Base-by-base conservation (phyloP, 2,888 invertebrate genomes). In the Tholera decimalis region DNA sequence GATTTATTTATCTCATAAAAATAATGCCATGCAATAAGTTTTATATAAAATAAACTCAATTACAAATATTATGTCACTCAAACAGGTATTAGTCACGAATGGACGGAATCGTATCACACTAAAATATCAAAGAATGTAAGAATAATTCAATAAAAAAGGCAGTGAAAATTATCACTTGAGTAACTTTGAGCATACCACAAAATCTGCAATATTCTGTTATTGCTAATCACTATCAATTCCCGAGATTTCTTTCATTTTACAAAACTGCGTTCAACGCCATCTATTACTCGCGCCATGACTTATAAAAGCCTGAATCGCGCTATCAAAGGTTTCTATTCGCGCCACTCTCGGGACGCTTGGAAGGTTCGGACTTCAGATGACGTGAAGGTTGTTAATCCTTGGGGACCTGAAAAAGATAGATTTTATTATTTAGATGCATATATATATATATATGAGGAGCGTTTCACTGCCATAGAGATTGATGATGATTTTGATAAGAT, bases 361-460 rank as follows among this genome's bases (percentile, higher is more conserved):
- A 96, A 96, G 0, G 95, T 95, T 70, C 95, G 89, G 1, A 95
- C 95, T 89, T 96, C 96, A 3, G 95, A 94, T 26, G 95, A 92
- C n/a, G 95, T 91, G 82, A 95, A 96, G 0, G 95, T 95, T 4
- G 94, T 86, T 68, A 95, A 79, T 20, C 95, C 95, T 89, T 95
- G 94, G 39, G 93, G 92, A 83, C 93, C 95, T 95, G 85, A 3
- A 89, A 90, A 53, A 26, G 9, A 53, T 53, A 22, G 1, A n/a
- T 22, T 28, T 11, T 24, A 11, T 9, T n/a, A 11, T 30, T 47
- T 30, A 47, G 20, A 13, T 20, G 5, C 8, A 3, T 8, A 22
- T n/a, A n/a, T n/a, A n/a, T n/a, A n/a, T n/a, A n/a, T 30, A 8
- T 30, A 30, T 30, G 0, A 8, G 30, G 1, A 9, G 30, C 9